Percentiles rank a stretch among this genome's conserved stretches.
phyloP scores from a whole-genome alignment of 2,797 vertebrate genomes.

The Schizopygopsis pylzovi region DNA sequence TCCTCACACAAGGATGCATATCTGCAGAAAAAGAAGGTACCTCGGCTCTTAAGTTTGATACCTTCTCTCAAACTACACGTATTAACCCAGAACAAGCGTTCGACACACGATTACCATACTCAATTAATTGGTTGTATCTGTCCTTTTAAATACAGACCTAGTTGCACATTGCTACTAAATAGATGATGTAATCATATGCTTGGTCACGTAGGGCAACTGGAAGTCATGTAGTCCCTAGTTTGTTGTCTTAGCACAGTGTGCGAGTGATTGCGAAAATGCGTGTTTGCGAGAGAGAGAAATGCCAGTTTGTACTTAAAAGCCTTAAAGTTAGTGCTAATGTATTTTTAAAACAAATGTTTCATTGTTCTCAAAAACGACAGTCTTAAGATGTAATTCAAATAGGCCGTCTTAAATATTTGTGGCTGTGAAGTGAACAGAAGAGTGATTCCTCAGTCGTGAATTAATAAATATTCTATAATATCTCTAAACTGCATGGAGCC shows the following conservation, averaged over 20 bases:
- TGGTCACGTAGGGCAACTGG: conserved; percentile 53
- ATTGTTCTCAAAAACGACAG: conserved; percentile 30
- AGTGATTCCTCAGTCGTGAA: conserved; percentile 30
- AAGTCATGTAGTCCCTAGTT: conserved; percentile 37
- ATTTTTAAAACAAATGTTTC: conserved; percentile 47
- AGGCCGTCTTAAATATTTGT: conserved; percentile 43
- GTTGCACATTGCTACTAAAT: conserved; percentile 58
- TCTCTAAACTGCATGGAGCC: conserved; percentile 44
- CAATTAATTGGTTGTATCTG: conserved; percentile 44
- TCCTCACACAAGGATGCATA: conserved; percentile 47
- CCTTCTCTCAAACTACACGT: conserved; percentile 49
- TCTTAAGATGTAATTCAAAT: conserved; percentile 22
- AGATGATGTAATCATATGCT: conserved; percentile 49
- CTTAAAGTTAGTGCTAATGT: conserved; percentile 60
- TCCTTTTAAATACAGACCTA: conserved; percentile 46
- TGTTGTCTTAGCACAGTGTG: conserved; percentile 28
- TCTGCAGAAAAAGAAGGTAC: conserved; percentile 37
- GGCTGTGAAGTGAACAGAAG: conserved; percentile 45
- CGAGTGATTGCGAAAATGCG: conserved; percentile 4
- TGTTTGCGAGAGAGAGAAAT: conserved; percentile 20
- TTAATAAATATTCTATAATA: conserved; percentile 5
- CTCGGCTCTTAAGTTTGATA: conserved; percentile 39
- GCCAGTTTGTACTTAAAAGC: conserved; percentile 59
- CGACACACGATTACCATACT: conserved; percentile 29
- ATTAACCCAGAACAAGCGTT: conserved; percentile 49